A percentile compares a stretch with the other conserved stretches of the same genome.
Conservation (phyloP, 1,140 invertebrate genomes). For the Caenorhabditis remanei region DNA sequence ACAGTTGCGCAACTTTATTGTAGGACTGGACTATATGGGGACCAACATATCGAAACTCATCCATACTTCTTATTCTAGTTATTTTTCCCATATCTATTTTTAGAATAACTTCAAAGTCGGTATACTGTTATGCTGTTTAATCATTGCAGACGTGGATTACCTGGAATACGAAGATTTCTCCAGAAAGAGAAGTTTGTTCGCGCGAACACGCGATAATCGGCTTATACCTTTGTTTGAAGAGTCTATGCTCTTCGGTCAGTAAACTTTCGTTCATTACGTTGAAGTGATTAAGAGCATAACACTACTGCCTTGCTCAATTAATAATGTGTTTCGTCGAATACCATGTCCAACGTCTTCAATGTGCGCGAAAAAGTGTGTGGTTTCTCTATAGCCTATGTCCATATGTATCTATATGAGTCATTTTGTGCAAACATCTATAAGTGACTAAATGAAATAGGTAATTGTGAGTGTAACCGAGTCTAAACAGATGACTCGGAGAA, state of each 20-base stretch:
- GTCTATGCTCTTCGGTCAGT: slow-evolving; percentile 10
- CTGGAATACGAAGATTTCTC: slow-evolving; percentile 41
- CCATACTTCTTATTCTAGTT: no score
- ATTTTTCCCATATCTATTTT: no score
- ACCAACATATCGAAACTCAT: no score
- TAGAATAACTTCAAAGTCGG: no score
- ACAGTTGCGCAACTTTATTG: neutral
- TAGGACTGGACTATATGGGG: no score
- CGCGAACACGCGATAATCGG: slow-evolving; percentile 16
- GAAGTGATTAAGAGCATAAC: neutral
- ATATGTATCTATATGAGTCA: slow-evolving; percentile 17
- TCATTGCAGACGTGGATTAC: slow-evolving; percentile 33
- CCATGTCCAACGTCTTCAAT: slow-evolving; percentile 16
- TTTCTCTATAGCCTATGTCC: neutral
- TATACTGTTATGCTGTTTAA: no score
- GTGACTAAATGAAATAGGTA: slow-evolving; percentile 1
- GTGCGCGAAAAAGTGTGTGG: slow-evolving; percentile 8
- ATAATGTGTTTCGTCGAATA: no score
- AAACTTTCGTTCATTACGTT: neutral
- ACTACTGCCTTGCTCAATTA: neutral
- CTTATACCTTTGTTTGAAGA: slow-evolving; percentile 25
- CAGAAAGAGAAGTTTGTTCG: slow-evolving; percentile 1
- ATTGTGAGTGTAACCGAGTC: slow-evolving; percentile 24
- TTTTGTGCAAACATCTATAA: slow-evolving; percentile 45
- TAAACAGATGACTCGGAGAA: slow-evolving; percentile 27